Conservation (phyloP, 2,113 vertebrate species). For the Corvus cornix region DNA sequence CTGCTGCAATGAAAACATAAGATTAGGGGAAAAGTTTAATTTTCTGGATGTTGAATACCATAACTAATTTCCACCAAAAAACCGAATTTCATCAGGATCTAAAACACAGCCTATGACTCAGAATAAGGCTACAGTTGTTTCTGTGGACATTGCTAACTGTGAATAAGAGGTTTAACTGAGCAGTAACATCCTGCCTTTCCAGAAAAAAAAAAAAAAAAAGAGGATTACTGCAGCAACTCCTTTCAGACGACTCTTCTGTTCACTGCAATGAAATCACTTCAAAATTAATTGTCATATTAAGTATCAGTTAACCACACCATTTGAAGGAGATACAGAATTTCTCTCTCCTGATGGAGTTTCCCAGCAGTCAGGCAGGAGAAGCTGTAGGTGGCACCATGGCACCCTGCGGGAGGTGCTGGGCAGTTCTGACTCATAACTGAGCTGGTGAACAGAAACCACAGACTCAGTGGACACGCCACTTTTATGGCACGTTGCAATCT, state of each 20-base stretch:
- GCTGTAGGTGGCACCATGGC: not conserved
- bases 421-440: not conserved
- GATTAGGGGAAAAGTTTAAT: not conserved
- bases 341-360: not conserved
- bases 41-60: not conserved
- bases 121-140: not conserved
- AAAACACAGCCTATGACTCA: not conserved
- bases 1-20: not conserved
- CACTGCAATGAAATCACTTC: not conserved
- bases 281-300: not conserved
- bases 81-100: not conserved
- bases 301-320: not conserved
- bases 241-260: not conserved
- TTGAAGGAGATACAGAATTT: not conserved
- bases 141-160: not conserved
- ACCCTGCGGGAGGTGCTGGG: not conserved
- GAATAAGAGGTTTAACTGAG: not conserved
- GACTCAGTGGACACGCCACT: not conserved
- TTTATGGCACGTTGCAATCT: not conserved
- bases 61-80: not conserved
- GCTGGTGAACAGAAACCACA: not conserved
- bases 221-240: not conserved
- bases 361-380: not conserved
- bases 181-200: not conserved
- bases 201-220: not conserved